Evolutionary conservation across 2,797 vertebrate genomes (phyloP), one percentile per base, ranked within the genome.

Genomic region (Onychomys leucogaster): DNA sequence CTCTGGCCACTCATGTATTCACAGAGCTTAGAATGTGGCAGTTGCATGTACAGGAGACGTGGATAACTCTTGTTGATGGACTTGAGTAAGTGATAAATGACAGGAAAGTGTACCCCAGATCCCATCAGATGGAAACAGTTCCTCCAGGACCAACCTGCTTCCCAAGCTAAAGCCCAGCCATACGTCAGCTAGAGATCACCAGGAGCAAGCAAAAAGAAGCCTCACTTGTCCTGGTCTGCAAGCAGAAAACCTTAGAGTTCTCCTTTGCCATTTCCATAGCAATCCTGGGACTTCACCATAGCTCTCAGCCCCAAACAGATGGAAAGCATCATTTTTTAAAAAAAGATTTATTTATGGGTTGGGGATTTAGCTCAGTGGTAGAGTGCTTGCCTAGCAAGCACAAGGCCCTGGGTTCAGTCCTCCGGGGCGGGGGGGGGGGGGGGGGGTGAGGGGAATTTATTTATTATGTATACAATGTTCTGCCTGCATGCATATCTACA

Each of bases 211-310:
- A 78, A 63, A 90, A 78, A 85, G 80, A 93, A n/a, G 55, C 46
- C 27, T 71, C 10, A 55, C 12, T 92, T 89, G 52, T 3, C 61
- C 75, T 81, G 63, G 16, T 94, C 82, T 67, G 59, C 0, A 61
- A 75, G 27, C 3, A 37, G 43, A 14, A 83, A 87, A 90, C 2
- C 4, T 3, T 11, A 88, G 4, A 23, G 61, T 83, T 75, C 41
- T 8, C 25, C 90, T 85, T 80, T 59, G 16, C 63, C 32, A 63
- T 17, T 76, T 95, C 65, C 9, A 59, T 80, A 84, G 5, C 32
- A n/a, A 83, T 76, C 25, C 59, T 71, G 29, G 84, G 10, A 85
- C 94, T 93, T 92, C 29, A 82, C 14, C 34, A 86, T 84, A 87
- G 76, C 67, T 84, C 34, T 90, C 34, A 77, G 55, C 46, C 23